Conservation (phyloP, 2,113 vertebrate genomes). For the Pterocles orientalis region DNA sequence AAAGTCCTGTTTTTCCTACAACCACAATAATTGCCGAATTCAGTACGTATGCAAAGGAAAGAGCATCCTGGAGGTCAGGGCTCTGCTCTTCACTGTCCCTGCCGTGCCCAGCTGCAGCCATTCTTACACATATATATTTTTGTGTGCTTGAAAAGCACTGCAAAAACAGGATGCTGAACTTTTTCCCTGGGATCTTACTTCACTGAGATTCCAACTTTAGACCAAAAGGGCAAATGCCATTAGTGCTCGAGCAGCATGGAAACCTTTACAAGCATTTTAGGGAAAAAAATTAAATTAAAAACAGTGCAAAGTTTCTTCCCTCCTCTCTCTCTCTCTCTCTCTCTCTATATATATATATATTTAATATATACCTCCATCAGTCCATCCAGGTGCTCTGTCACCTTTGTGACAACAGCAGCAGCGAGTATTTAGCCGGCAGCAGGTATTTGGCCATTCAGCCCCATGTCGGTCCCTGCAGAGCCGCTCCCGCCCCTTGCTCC, state of each 20-base stretch:
- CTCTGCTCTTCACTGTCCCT: not conserved
- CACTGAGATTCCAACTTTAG: not conserved
- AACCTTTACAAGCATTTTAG: not conserved
- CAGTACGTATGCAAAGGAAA: not conserved
- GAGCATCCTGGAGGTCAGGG: not conserved
- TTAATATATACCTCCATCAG: not conserved
- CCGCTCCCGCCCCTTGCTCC: not conserved
- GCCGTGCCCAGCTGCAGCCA: not conserved
- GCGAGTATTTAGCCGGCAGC: not conserved
- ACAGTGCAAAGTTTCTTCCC: not conserved
- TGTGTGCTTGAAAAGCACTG: fast-evolving
- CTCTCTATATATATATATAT: too few species aligned
- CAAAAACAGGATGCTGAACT: fast-evolving
- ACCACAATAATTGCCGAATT: not conserved
- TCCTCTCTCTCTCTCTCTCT: not conserved
- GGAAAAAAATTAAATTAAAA: not conserved
- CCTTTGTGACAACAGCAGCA: not conserved
- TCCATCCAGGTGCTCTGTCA: not conserved
- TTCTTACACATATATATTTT: fast-evolving
- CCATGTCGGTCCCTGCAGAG: not conserved
- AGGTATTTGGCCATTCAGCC: fast-evolving
- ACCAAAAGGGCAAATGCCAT: not conserved
- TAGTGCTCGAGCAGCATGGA: not conserved
- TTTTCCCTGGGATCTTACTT: not conserved
- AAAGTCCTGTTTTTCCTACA: not conserved